Evolutionary conservation across 2,888 invertebrate genomes (phyloP).

Genomic region (Morpho achilles): DNA sequence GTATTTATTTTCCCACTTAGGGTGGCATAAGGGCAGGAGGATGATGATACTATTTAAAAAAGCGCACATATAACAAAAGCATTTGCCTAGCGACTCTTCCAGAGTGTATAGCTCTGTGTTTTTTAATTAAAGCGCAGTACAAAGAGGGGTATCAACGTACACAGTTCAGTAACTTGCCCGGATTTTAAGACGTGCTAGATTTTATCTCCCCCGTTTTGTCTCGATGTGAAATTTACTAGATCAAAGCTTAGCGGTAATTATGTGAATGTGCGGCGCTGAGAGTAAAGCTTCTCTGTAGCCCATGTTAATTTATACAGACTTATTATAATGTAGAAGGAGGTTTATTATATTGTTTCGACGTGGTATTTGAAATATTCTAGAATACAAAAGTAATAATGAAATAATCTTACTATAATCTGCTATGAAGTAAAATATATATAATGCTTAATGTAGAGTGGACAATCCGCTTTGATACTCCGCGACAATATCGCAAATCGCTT

Average conservation of each 20-base stretch:
- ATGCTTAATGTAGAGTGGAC: too few species aligned
- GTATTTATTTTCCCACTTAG: too few species aligned
- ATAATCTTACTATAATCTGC: too few species aligned
- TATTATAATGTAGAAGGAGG: too few species aligned
- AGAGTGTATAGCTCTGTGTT: constrained; percentile 5
- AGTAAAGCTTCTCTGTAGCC: not conserved
- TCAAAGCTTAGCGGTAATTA: not conserved
- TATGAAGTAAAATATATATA: too few species aligned
- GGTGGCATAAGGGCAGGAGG: too few species aligned
- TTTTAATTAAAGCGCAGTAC: constrained; percentile 22
- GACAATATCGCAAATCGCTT: too few species aligned
- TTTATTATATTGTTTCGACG: too few species aligned
- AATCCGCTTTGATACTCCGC: too few species aligned
- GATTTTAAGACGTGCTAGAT: constrained; percentile 7
- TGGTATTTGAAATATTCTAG: too few species aligned
- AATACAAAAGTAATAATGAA: too few species aligned
- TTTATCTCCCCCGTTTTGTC: constrained; percentile 5
- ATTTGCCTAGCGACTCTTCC: not conserved
- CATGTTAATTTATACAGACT: too few species aligned
- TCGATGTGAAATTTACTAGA: constrained; percentile 1
- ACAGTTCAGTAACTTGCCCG: constrained; percentile 11
- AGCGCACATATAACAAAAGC: not conserved
- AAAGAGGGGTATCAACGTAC: constrained; percentile 11
- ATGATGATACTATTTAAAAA: not conserved
- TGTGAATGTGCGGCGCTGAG: not conserved